Base-by-base conservation (phyloP, 2,888 invertebrate genomes). In the Nemotelus pantherinus region DNA sequence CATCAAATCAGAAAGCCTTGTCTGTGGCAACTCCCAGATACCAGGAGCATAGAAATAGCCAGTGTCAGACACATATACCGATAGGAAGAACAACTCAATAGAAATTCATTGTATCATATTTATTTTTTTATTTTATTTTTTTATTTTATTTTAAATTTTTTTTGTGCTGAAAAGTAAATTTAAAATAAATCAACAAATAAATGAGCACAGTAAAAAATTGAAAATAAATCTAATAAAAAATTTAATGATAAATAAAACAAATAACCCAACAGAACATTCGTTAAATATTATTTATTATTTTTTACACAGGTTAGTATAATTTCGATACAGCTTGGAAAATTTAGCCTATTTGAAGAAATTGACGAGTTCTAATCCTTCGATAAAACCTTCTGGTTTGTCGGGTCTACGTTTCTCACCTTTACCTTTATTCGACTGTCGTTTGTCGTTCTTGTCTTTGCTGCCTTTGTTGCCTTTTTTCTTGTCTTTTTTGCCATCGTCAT, bases 401-500 rank as follows among this genome's bases (percentile, higher is more conserved):
- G 50, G 50, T 1, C 9, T 50, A 25, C 25, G 25, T 43, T 63
- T 63, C 43, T 63, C 63, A 6, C 43, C 25, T 10, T 43, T 63
- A 6, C 43, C 43, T 3, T 63, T 41, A n/a, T 67, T 67, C 25
- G 44, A 50, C 41, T 43, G 4, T 10, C 45, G 6, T 45, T 67
- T 48, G n/a, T 48, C 48, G 25, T 67, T 67, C 67, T 67, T 67
- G 67, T 43, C 63, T 43, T 67, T 67, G 50, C 39, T 48, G 25
- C 39, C 67, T 39, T 67, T 47, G 7, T 43, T 5, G 4, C 58
- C 72, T 45, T 71, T 43, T 41, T 53, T 55, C 43, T 70, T 53
- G 10, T 70, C 55, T 39, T 58, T 72, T 45, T 63, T 44, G 9
- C n/a, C 58, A 25, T 72, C 58, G 25, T 72, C 72, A n/a, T 25